A percentile compares a stretch with the other conserved stretches of the same genome.
Evolutionary conservation across 2,888 invertebrate species (phyloP).

Genomic region (Drosophila monieri): DNA sequence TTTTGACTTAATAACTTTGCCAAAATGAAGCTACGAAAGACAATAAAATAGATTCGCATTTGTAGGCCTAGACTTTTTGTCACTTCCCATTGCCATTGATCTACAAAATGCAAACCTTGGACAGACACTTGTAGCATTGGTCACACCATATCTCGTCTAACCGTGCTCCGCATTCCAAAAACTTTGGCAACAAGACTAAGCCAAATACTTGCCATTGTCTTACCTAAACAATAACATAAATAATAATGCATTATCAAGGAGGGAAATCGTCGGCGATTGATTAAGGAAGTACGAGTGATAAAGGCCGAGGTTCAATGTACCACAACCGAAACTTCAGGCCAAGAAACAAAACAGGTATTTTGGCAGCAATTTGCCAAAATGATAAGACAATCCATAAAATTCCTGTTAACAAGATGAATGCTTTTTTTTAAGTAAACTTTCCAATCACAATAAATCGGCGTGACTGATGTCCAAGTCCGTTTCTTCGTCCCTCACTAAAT

Average conservation of each 20-base stretch:
- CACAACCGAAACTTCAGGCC: constrained; percentile 10
- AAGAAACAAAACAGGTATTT: constrained; percentile 4
- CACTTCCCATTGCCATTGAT: constrained; percentile 23
- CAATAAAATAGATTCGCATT: constrained; percentile 1
- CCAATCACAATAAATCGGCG: constrained; percentile 54
- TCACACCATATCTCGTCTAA: constrained; percentile 15
- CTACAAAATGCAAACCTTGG: constrained; percentile 43
- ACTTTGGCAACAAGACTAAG: constrained; percentile 1
- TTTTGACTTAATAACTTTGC: constrained; percentile 4
- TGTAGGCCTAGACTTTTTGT: constrained; percentile 17
- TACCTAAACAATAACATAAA: constrained; percentile 14
- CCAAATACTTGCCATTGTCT: constrained; percentile 3
- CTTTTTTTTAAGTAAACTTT: constrained; percentile 20
- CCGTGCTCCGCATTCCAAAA: constrained; percentile 55
- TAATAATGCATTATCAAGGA: constrained; percentile 16
- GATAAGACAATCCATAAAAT: background rate
- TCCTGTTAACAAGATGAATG: background rate
- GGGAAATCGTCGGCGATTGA: constrained; percentile 21
- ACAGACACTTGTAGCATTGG: constrained; percentile 37
- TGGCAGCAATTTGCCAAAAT: background rate
- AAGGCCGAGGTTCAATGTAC: constrained; percentile 47
- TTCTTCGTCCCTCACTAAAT: constrained; percentile 31
- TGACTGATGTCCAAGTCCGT: constrained; percentile 48
- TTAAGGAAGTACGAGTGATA: constrained; percentile 41
- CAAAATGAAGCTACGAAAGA: background rate